Evolutionary conservation across 2,797 vertebrate species (phyloP).

Genomic region (Micromesistius poutassou): DNA sequence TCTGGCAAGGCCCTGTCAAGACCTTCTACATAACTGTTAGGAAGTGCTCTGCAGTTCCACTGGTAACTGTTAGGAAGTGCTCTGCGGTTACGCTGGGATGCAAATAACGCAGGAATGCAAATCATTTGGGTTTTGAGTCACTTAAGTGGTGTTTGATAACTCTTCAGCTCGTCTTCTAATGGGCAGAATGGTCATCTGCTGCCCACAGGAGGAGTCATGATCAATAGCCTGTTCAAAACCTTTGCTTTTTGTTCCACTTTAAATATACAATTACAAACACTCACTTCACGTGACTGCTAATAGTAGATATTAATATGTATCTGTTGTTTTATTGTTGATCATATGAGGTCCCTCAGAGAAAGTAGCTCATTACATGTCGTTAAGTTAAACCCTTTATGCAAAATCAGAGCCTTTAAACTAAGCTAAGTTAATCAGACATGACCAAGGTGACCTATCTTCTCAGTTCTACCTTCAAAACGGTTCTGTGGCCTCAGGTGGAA

Average conservation of each 20-base stretch:
- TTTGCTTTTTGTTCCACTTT: not conserved
- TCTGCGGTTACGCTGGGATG: conserved; percentile 32
- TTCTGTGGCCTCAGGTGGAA: not conserved
- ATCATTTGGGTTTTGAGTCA: conserved; percentile 14
- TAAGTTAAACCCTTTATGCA: not conserved
- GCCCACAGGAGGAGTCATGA: not conserved
- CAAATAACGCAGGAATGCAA: conserved; percentile 69
- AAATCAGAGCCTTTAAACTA: not conserved
- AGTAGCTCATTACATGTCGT: no score
- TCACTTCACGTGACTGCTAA: not conserved
- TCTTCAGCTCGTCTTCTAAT: not conserved
- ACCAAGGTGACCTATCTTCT: not conserved
- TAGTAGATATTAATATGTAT: not conserved
- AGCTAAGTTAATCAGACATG: not conserved
- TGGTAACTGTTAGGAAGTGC: conserved; percentile 15
- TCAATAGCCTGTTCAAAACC: not conserved
- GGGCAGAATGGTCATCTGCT: not conserved
- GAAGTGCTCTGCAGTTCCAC: not conserved
- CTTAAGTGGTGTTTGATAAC: not conserved
- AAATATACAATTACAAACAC: not conserved
- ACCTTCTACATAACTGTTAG: not conserved
- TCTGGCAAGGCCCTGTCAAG: not conserved
- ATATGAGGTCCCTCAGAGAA: not conserved
- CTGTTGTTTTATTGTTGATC: not conserved
- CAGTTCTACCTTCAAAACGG: not conserved